Conservation (phyloP, 1,140 invertebrate species). For the Drosophila lowei region DNA sequence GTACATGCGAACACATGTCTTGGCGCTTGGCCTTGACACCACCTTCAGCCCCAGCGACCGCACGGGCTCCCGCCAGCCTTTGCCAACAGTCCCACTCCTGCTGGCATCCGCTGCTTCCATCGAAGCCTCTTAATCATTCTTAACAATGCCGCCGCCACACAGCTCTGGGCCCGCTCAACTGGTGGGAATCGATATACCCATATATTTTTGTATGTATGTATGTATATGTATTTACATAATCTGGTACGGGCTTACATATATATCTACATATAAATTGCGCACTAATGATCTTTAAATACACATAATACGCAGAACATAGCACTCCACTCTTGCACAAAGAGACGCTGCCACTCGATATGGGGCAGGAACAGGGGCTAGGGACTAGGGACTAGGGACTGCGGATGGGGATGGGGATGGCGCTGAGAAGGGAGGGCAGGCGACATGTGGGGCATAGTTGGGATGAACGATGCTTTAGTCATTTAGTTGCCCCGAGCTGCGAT, state of each 20-base stretch:
- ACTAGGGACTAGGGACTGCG: too few relatives aligned
- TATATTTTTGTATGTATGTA: not conserved
- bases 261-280: constrained; percentile 64
- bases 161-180: constrained; percentile 59
- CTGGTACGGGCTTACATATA: not conserved
- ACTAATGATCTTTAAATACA: constrained; percentile 79
- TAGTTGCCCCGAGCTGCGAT: constrained; percentile 10
- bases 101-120: constrained; percentile 49
- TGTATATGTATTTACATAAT: not conserved
- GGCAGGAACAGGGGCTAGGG: not conserved
- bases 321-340: constrained; percentile 13
- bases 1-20: constrained; percentile 39
- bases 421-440: constrained; percentile 10
- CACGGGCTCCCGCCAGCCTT: not conserved
- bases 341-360: constrained; percentile 15
- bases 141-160: constrained; percentile 61
- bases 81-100: constrained; percentile 11
- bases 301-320: constrained; percentile 53
- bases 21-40: constrained; percentile 53
- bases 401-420: constrained; percentile 5
- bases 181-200: constrained; percentile 68
- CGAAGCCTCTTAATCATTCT: constrained; percentile 74
- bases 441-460: constrained; percentile 8
- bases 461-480: constrained; percentile 29
- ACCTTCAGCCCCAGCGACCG: constrained; percentile 7